Evolutionary conservation across 2,888 invertebrate species (phyloP).

Genomic region (Drosophila koepferae): DNA sequence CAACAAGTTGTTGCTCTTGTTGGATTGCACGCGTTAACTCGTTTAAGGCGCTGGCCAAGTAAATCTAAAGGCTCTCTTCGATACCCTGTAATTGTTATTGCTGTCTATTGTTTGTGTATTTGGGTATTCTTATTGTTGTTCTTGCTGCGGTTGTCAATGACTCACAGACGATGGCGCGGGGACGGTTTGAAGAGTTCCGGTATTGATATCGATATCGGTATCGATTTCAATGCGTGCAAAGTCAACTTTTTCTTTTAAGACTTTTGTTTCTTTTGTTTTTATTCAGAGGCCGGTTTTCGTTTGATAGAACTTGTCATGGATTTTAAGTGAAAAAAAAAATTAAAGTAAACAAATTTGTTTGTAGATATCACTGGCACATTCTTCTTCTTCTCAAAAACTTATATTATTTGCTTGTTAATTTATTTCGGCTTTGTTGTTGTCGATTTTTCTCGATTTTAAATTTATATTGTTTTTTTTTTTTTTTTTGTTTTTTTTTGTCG

Average conservation of each 20-base stretch:
- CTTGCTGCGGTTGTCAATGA: conserved; percentile 45
- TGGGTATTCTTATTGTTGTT: conserved; percentile 42
- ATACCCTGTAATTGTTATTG: conserved; percentile 24
- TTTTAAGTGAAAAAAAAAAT: conserved; percentile 43
- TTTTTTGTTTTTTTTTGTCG: conserved; percentile 47
- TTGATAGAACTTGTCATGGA: conserved; percentile 53
- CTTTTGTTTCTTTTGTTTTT: conserved; percentile 17
- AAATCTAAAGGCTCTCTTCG: conserved; percentile 31
- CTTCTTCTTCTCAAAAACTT: conserved; percentile 30
- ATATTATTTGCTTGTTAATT: conserved; percentile 69
- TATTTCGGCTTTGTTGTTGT: conserved; percentile 54
- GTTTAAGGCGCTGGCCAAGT: conserved; percentile 40
- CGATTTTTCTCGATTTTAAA: conserved; percentile 52
- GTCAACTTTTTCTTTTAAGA: conserved; percentile 49
- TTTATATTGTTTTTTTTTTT: conserved; percentile 7
- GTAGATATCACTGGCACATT: conserved; percentile 67
- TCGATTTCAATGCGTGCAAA: conserved; percentile 62
- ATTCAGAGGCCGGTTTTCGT: conserved; percentile 36
- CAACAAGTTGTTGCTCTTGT: conserved; percentile 38
- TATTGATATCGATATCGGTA: conserved; percentile 60
- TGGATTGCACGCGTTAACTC: conserved; percentile 54
- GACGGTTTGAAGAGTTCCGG: conserved; percentile 49
- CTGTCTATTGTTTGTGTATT: conserved; percentile 49
- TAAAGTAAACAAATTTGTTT: conserved; percentile 40
- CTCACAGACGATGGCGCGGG: conserved; percentile 31